Percentiles rank a stretch among this genome's conserved stretches.
phyloP scores from a whole-genome alignment of 2,797 vertebrate species.

The Myotis planiceps region DNA sequence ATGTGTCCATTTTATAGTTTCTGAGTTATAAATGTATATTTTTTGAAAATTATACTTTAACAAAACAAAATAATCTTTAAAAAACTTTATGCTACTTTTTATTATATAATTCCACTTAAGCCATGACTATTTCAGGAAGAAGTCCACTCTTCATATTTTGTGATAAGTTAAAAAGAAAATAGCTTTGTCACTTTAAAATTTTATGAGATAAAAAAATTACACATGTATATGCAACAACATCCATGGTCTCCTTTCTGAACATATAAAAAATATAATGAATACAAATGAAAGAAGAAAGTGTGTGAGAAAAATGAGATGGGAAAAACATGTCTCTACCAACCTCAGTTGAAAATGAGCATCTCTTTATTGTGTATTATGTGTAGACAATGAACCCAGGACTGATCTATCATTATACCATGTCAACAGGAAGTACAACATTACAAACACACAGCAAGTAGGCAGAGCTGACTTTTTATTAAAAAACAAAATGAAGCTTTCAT shows the following conservation, averaged over 20 bases:
- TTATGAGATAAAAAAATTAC: conserved; percentile 2
- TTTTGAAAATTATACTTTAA: conserved; percentile 1
- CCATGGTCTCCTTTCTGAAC: neutral
- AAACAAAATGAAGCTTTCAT: conserved; percentile 27
- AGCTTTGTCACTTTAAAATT: neutral
- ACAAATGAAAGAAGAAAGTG: neutral
- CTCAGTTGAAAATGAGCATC: neutral
- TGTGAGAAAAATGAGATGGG: neutral
- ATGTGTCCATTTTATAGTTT: neutral
- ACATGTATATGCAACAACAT: neutral
- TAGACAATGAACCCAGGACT: neutral
- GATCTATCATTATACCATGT: neutral
- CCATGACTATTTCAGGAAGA: neutral
- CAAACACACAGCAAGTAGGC: neutral
- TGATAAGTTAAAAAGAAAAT: neutral
- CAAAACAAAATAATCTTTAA: neutral
- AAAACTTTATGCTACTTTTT: neutral
- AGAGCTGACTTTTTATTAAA: neutral
- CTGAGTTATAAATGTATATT: neutral
- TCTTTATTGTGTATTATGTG: neutral
- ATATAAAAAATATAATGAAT: neutral
- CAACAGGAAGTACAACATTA: neutral
- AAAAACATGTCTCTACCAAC: neutral
- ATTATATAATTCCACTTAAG: conserved; percentile 17
- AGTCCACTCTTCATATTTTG: neutral